A percentile compares a stretch with the other conserved stretches of the same genome.
These are phyloP conservation scores for Drosophila kanekoi DNA, from an alignment of 2,888 invertebrate genomes.

Conservation along the genomic window DNA sequence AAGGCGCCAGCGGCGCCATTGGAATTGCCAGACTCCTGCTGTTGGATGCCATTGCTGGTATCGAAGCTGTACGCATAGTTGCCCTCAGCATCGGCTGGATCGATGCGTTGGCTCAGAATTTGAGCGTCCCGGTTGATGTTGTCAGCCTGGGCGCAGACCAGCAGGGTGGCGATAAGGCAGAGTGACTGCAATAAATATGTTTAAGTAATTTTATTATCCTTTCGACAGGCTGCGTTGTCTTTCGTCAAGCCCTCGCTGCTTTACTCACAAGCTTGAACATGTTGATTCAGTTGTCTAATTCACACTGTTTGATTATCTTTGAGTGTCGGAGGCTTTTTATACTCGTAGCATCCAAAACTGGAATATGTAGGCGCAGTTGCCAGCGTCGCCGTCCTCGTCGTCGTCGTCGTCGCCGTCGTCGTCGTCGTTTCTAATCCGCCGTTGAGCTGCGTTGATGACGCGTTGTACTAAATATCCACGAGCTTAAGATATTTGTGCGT, in stretches of 20 bases:
- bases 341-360: slow-evolving; percentile 44
- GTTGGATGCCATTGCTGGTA: slow-evolving; percentile 87
- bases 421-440: slow-evolving; percentile 60
- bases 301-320: slow-evolving; percentile 75
- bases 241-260: neutral
- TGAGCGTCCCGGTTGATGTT: slow-evolving; percentile 77
- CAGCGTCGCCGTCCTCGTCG: slow-evolving; percentile 28
- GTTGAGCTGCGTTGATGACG: slow-evolving; percentile 29
- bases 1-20: slow-evolving; percentile 86
- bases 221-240: too few relatives aligned
- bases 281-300: slow-evolving; percentile 72
- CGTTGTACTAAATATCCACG: slow-evolving; percentile 57
- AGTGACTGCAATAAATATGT: slow-evolving; percentile 51
- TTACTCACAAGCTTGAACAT: slow-evolving; percentile 82
- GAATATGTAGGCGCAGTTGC: slow-evolving; percentile 30
- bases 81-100: slow-evolving; percentile 83
- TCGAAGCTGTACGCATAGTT: slow-evolving; percentile 85
- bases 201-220: slow-evolving; percentile 17
- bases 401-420: slow-evolving; percentile 26
- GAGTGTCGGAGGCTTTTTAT: slow-evolving; percentile 71
- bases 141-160: slow-evolving; percentile 76
- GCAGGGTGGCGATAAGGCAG: slow-evolving; percentile 70
- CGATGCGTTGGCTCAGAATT: slow-evolving; percentile 81
- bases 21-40: slow-evolving; percentile 86
- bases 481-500: slow-evolving; percentile 53